Base-by-base conservation (phyloP, 2,113 vertebrate species). In the Serilophus lunatus region DNA sequence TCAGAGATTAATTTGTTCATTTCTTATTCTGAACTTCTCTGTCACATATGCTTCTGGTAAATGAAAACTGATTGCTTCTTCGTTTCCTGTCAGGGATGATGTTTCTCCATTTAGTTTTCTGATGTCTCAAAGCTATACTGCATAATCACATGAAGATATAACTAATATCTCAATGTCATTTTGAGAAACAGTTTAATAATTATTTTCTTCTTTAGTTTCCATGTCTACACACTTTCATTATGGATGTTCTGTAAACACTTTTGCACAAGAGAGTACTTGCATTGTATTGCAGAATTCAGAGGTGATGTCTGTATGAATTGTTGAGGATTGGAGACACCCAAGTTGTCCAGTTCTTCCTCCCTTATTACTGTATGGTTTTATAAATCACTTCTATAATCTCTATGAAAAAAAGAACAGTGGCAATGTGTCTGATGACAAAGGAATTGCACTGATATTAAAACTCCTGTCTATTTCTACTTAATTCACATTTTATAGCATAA, bases 121-220 rank as follows among this genome's bases (percentile, higher is more conserved):
- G 19, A 25, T 49, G 63, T 86, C 53, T 86, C 51, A 91, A 86
- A 86, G 16, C 69, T 83, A 29, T 36, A 75, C 15, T 31, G 38
- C 4, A 70, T 95, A 96, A 86, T 82, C 44, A 49, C 38, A 31
- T 40, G 11, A 84, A 95, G 51, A 92, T 76, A 86, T 70, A 77
- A 84, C 53, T 85, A 95, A 72, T 83, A 85, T 26, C 42, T 72
- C n/a, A 91, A 40, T 47, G 70, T 70, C 10, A 57, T 90, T 94
- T 93, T 91, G 77, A 72, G 64, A 93, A 92, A 71, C 33, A 83
- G 40, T 12, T n/a, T 86, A 77, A 80, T 86, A 87, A 95, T 95
- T 93, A 86, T 72, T 95, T 95, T 88, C 24, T 89, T 61, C 49
- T 93, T 91, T 51, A 38, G 45, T 93, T 94, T 95, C 83, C 60